Evolutionary conservation across 2,113 vertebrate species (phyloP).

Genomic region (Hypocryptadius cinnamomeus): DNA sequence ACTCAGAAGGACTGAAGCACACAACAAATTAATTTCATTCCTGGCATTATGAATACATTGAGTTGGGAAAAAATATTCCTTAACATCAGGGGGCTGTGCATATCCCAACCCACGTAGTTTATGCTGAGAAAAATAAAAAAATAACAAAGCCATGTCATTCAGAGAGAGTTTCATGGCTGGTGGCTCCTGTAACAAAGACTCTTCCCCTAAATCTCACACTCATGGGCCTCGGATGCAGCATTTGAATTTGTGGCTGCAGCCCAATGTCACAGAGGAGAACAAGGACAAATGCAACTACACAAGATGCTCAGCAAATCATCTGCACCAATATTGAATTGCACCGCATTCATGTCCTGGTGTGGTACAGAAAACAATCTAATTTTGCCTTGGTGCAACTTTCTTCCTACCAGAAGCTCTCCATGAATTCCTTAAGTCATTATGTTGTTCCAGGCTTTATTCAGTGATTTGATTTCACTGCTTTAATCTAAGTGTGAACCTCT

Average conservation of each 20-base stretch:
- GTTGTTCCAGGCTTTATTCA: slow-evolving; percentile 50
- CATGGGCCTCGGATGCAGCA: neutral
- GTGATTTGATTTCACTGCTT: slow-evolving; percentile 60
- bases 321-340: neutral
- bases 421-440: slow-evolving; percentile 35
- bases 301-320: neutral
- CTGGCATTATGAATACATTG: neutral
- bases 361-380: neutral
- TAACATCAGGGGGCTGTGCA: neutral
- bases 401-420: slow-evolving; percentile 1
- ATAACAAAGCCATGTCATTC: neutral
- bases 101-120: neutral
- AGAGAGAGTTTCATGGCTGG: neutral
- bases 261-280: neutral
- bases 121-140: neutral
- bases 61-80: neutral
- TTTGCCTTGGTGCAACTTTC: slow-evolving; percentile 3
- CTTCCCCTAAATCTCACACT: neutral
- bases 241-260: neutral
- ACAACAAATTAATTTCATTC: neutral
- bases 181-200: neutral
- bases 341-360: neutral
- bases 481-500: slow-evolving; percentile 57
- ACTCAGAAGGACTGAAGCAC: neutral
- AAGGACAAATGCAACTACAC: neutral